Conservation (phyloP, 2,113 vertebrate genomes). For the Aldabrachelys gigantea region DNA sequence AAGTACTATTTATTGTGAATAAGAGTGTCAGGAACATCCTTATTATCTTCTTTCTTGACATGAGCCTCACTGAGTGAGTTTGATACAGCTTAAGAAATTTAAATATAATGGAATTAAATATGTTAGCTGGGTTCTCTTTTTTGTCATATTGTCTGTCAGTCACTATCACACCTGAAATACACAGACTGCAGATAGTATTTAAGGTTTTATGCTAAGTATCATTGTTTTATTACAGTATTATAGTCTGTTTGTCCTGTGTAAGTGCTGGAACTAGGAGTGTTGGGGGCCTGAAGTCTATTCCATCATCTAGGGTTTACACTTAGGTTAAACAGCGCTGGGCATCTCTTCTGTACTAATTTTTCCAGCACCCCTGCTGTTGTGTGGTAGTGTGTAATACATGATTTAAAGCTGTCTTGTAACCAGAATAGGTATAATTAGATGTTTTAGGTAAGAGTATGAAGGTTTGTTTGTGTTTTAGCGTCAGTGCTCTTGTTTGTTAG, state of each 20-base stretch:
- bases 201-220: not conserved
- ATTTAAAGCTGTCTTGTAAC: not conserved
- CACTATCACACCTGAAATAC: not conserved
- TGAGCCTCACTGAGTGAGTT: not conserved
- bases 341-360: too few species aligned
- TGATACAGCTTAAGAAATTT: not conserved
- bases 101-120: not conserved
- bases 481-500: rapidly evolving
- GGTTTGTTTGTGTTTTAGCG: rapidly evolving
- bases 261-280: too few species aligned
- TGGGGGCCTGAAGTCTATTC: too few species aligned
- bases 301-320: too few species aligned
- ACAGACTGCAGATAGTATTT: not conserved
- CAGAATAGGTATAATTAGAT: not conserved
- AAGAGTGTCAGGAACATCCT: not conserved
- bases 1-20: not conserved
- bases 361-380: not conserved
- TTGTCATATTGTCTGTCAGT: not conserved
- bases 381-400: not conserved
- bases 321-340: too few species aligned
- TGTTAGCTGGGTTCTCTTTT: not conserved
- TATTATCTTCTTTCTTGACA: not conserved
- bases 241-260: rapidly evolving
- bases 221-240: not conserved
- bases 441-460: not conserved